Conservation (phyloP, 2,113 vertebrate genomes). For the Conger conger region DNA sequence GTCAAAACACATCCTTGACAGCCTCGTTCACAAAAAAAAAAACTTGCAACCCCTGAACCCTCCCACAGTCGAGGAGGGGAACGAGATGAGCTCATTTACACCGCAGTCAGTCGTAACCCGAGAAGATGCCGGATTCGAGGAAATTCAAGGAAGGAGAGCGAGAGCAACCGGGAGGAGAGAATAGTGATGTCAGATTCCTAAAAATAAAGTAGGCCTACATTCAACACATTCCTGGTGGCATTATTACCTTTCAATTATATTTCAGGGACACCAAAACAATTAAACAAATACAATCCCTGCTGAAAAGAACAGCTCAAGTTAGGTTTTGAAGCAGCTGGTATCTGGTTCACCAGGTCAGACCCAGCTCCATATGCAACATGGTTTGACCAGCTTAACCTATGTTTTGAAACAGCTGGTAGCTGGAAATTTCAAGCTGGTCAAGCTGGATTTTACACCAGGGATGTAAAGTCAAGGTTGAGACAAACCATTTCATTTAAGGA, state of each 20-base stretch:
- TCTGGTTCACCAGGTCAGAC: no score
- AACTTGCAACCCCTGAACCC: not conserved
- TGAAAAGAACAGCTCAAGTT: no score
- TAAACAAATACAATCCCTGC: not conserved
- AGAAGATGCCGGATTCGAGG: constrained; percentile 5
- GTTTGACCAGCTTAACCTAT: no score
- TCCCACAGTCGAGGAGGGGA: constrained; percentile 29
- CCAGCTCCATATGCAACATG: no score
- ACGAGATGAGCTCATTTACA: constrained; percentile 35
- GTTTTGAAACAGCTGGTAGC: no score
- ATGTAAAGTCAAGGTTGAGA: not conserved
- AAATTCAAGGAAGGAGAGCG: constrained; percentile 21
- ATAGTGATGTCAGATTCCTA: constrained; percentile 7
- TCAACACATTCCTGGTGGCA: constrained; percentile 22
- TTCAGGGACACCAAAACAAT: constrained; percentile 23
- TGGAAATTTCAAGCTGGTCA: no score
- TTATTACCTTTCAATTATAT: constrained; percentile 28
- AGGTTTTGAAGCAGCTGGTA: no score
- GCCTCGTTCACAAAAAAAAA: not conserved
- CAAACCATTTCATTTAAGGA: not conserved
- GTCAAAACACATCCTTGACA: constrained; percentile 4
- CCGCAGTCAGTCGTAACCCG: constrained; percentile 29
- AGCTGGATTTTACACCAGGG: no score
- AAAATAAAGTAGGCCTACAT: constrained; percentile 34
- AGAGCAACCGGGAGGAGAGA: constrained; percentile 4